Base-by-base conservation (phyloP, 2,113 vertebrate species). In the Zeus faber region DNA sequence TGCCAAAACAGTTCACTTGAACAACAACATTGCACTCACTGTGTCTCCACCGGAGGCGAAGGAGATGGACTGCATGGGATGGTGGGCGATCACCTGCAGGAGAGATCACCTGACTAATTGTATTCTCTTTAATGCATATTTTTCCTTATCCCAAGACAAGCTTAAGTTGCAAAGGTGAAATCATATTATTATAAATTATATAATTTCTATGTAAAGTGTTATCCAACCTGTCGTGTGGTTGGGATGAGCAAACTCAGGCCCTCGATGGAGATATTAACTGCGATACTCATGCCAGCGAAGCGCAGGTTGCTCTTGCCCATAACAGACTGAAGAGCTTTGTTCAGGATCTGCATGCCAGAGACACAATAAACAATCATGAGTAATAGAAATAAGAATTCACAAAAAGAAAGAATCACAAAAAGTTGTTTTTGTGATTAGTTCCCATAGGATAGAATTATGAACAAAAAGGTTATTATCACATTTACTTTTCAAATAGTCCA, bases 281-380 rank as follows among this genome's bases (percentile, higher is more conserved):
- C 88, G 0, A 99, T 93, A 72, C 85, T 95, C 91, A 98, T 95
- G 54, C 95, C 94, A 0, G 97, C 96, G 0, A 99, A 99, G 24
- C 90, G 91, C 48, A 99, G 87, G 85, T 98, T 98, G 78, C 92
- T 97, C 62, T 95, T 97, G 49, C 97, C 97, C 87, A 99, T 92
- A 41, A 98, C 79, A 14, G 92, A 89, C 51, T 92, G 91, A 4
- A 98, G 88, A 2, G 93, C 86, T 86, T 96, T 97, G 88, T 93
- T 98, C 29, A 87, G 71, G 3, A 82, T 78, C 96, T 99, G 44
- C 3, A 47, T 6, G 2, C 2, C 5, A 68, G 5, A 21, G 14
- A 16, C 4, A 40, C 39, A 41, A 41, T 41, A 17, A 16, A 18
- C 13, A 41, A 7, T 41, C 10, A 11, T 39, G 14, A 39, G n/a